Conservation (phyloP, 2,888 invertebrate genomes). For the Perdita meconis region DNA sequence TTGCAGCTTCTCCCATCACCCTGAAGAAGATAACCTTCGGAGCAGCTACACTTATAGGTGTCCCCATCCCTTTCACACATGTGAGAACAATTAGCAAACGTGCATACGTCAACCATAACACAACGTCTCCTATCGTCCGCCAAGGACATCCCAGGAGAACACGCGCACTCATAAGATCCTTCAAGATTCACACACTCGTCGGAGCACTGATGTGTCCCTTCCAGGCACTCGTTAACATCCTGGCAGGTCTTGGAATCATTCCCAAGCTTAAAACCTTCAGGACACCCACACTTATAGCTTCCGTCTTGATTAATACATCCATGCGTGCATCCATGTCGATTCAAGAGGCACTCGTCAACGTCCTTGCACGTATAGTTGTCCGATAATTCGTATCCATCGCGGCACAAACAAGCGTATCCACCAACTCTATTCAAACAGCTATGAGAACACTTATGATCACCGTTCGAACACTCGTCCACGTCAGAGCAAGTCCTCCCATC, state of each 20-base stretch:
- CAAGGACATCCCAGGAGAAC: slow-evolving; percentile 83
- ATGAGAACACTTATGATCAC: slow-evolving; percentile 82
- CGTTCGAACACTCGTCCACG: slow-evolving; percentile 79
- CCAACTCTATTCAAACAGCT: slow-evolving; percentile 72
- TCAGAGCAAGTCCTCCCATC: slow-evolving; percentile 81
- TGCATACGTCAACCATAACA: slow-evolving; percentile 63
- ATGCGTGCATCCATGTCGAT: slow-evolving; percentile 82
- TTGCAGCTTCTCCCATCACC: slow-evolving; percentile 82
- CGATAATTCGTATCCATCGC: slow-evolving; percentile 63
- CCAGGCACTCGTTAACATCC: slow-evolving; percentile 86
- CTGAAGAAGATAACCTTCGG: slow-evolving; percentile 82
- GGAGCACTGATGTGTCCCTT: slow-evolving; percentile 85
- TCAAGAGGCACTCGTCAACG: slow-evolving; percentile 74
- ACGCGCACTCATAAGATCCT: slow-evolving; percentile 85
- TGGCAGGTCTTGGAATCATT: slow-evolving; percentile 77
- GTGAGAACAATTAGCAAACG: slow-evolving; percentile 81
- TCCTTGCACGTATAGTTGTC: slow-evolving; percentile 70
- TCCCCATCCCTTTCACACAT: slow-evolving; percentile 84
- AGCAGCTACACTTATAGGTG: slow-evolving; percentile 86
- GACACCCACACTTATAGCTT: slow-evolving; percentile 86
- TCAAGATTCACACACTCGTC: slow-evolving; percentile 86
- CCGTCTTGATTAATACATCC: slow-evolving; percentile 84
- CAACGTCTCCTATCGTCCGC: slow-evolving; percentile 70
- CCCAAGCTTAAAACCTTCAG: slow-evolving; percentile 78
- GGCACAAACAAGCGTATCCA: slow-evolving; percentile 78